Conservation (phyloP, 2,113 vertebrate genomes). For the Thermophis baileyi region DNA sequence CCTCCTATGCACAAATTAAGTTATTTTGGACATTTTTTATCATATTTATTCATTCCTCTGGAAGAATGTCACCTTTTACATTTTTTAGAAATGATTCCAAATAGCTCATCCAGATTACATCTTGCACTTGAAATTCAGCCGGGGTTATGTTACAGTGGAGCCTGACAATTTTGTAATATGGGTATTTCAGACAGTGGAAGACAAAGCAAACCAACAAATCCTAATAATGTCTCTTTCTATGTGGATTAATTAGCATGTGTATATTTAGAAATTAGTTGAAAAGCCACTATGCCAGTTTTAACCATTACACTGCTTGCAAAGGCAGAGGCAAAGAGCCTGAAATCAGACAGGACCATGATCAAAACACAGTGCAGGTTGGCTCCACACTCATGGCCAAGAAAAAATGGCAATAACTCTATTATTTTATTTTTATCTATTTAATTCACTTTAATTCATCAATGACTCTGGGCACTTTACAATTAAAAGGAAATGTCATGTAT, state of each 20-base stretch:
- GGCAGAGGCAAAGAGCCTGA: not conserved
- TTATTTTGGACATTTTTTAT: slow-evolving; percentile 67
- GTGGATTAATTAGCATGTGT: not conserved
- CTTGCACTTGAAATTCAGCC: slow-evolving; percentile 64
- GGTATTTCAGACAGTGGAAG: slow-evolving; percentile 48
- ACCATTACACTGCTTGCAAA: not conserved
- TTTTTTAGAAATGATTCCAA: slow-evolving; percentile 68
- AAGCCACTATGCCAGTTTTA: not conserved
- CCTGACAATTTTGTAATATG: slow-evolving; percentile 61
- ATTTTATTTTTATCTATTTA: not conserved
- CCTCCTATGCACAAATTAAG: slow-evolving; percentile 64
- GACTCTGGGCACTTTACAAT: not conserved
- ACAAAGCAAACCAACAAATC: slow-evolving; percentile 44
- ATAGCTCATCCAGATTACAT: slow-evolving; percentile 71
- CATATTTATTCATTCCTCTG: slow-evolving; percentile 63
- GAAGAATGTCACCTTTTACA: slow-evolving; percentile 70
- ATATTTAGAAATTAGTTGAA: slow-evolving; percentile 14
- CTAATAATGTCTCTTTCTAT: slow-evolving; percentile 33
- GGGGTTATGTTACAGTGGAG: slow-evolving; percentile 57
- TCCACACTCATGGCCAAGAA: not conserved
- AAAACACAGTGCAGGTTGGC: not conserved
- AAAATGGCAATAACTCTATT: not conserved
- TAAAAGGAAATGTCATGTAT: not conserved
- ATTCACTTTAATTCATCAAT: not conserved
- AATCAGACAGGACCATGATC: not conserved